Percentiles rank a stretch among this genome's conserved stretches.
Conservation (phyloP, 92 coral and sea anemone species). For the Epizoanthus scotinus region DNA sequence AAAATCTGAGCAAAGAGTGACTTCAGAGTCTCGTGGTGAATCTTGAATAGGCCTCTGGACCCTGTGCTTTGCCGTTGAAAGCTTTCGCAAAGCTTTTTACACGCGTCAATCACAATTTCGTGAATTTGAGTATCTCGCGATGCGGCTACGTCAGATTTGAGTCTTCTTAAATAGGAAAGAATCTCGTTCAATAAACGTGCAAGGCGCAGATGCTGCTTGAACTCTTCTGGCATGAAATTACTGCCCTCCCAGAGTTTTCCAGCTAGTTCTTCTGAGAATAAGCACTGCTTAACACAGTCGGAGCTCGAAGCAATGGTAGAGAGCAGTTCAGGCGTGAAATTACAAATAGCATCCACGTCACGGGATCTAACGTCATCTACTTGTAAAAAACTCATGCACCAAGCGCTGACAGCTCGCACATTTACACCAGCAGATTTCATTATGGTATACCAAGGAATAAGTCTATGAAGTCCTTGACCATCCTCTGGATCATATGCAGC, state of each 20-base stretch:
- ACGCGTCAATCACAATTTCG: conserved; percentile 42
- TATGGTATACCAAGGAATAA: conserved; percentile 50
- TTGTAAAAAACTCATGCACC: conserved; percentile 57
- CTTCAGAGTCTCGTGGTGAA: too few species aligned
- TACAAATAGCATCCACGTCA: conserved; percentile 56
- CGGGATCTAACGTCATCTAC: conserved; percentile 39
- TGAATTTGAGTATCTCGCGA: conserved; percentile 12
- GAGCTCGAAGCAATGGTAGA: conserved; percentile 30
- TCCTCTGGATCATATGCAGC: conserved; percentile 37
- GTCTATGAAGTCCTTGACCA: conserved; percentile 34
- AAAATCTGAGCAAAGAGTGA: too few species aligned
- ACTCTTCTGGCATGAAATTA: neutral
- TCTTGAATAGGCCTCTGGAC: too few species aligned
- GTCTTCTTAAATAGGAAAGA: conserved; percentile 4
- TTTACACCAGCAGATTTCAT: conserved; percentile 46
- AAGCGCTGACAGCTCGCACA: conserved; percentile 39
- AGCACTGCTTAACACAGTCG: conserved; percentile 23
- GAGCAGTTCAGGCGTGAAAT: conserved; percentile 37
- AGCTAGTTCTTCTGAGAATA: conserved; percentile 44
- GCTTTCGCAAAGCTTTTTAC: conserved; percentile 31
- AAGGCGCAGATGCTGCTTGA: conserved; percentile 42
- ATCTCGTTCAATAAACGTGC: conserved; percentile 62
- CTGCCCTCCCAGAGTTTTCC: too few species aligned
- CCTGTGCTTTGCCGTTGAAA: too few species aligned
- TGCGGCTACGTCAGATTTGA: conserved; percentile 33